Conservation (phyloP, 2,888 invertebrate genomes). For the Ectobius pallidus region DNA sequence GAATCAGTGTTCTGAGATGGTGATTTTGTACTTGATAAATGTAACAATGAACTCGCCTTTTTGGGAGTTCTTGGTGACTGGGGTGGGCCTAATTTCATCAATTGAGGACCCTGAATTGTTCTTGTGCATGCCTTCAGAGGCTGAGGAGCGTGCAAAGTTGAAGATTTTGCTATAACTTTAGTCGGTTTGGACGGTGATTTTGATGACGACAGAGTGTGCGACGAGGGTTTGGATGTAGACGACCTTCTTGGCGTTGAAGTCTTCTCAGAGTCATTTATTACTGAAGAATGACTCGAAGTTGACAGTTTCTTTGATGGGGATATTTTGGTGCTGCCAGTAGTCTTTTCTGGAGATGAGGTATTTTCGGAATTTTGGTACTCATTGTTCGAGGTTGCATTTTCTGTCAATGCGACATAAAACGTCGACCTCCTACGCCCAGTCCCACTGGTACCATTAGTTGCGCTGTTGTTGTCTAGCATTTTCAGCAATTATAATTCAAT, state of each 20-base stretch:
- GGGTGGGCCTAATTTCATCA: conserved; percentile 27
- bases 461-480: conserved; percentile 54
- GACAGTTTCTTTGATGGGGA: conserved; percentile 4
- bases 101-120: conserved; percentile 37
- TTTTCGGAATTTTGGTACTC: not conserved
- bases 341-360: not conserved
- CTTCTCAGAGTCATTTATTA: not conserved
- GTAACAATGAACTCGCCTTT: conserved; percentile 29
- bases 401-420: conserved; percentile 72
- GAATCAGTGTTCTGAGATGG: conserved; percentile 15
- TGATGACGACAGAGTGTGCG: not conserved
- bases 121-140: conserved; percentile 33
- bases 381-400: not conserved
- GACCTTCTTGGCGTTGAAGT: not conserved
- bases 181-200: conserved; percentile 15
- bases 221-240: not conserved
- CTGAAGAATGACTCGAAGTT: not conserved
- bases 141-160: conserved; percentile 3
- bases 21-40: not conserved
- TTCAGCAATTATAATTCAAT: not conserved
- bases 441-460: conserved; percentile 51
- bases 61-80: conserved; percentile 7
- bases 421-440: conserved; percentile 69
- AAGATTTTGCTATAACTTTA: not conserved
- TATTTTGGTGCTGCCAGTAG: not conserved